These are phyloP conservation scores for Mesoligia furuncula DNA, from an alignment of 2,888 invertebrate genomes.

Conservation along the genomic window DNA sequence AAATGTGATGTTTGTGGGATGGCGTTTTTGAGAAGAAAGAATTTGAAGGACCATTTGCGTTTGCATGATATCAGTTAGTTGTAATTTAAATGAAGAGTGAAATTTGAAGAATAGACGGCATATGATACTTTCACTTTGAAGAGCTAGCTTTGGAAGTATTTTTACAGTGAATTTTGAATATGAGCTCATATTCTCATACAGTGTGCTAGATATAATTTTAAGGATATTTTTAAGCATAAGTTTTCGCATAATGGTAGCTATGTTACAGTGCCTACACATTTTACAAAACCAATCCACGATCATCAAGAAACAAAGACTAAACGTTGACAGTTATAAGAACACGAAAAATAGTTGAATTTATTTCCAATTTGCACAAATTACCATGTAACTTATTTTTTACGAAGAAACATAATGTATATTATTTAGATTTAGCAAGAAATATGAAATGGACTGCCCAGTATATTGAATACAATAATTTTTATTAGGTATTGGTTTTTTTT, in stretches of 20 bases:
- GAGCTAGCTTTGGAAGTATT: neutral
- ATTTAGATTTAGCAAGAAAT: neutral
- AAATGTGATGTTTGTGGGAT: slow-evolving; percentile 89
- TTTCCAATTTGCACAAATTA: neutral
- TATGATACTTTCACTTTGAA: neutral
- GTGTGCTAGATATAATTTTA: slow-evolving; percentile 26
- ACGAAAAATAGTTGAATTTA: neutral
- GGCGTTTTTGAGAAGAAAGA: slow-evolving; percentile 86
- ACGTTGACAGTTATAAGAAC: neutral
- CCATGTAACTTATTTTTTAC: neutral
- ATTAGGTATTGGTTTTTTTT: neutral
- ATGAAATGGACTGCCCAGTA: neutral
- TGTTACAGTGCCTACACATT: neutral
- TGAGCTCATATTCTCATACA: neutral
- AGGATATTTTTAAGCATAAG: neutral
- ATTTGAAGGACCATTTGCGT: slow-evolving; percentile 85
- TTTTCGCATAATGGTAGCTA: neutral
- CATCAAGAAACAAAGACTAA: neutral
- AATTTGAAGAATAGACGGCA: neutral
- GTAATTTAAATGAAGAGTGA: neutral
- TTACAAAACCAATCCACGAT: neutral
- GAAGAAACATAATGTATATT: neutral
- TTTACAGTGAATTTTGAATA: neutral
- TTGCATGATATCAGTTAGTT: slow-evolving; percentile 78
- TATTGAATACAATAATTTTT: neutral